Evolutionary conservation across 2,797 vertebrate species (phyloP).

Genomic region (Catamblyrhynchus diadema): DNA sequence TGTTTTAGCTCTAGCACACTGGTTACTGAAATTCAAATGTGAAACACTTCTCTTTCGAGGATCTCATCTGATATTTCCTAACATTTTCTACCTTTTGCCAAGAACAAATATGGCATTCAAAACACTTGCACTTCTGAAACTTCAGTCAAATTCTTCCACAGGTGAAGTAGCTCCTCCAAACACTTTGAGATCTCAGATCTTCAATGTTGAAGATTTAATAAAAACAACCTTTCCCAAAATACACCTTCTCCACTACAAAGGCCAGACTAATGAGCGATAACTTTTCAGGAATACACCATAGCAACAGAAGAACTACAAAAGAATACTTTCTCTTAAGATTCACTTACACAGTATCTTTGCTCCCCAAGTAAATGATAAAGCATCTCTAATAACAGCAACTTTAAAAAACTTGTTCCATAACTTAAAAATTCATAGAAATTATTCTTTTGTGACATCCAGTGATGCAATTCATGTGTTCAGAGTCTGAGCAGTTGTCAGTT

Average conservation of each 20-base stretch:
- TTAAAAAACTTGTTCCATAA: background rate
- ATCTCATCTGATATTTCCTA: background rate
- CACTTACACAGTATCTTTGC: background rate
- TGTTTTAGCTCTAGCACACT: background rate
- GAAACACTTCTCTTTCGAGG: background rate
- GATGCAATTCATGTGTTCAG: background rate
- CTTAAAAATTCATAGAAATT: background rate
- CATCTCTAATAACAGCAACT: background rate
- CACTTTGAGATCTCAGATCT: background rate
- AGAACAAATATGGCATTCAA: background rate
- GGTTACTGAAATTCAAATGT: background rate
- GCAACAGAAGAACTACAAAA: background rate
- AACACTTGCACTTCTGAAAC: background rate
- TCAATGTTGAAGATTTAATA: background rate
- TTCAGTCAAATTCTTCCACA: background rate
- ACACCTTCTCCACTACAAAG: background rate
- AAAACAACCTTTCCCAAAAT: background rate
- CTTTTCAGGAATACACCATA: background rate
- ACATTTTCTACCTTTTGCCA: background rate
- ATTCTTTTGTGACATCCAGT: background rate
- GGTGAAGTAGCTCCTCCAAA: background rate
- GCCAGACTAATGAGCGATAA: background rate
- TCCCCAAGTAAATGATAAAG: background rate
- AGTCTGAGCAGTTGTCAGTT: background rate
- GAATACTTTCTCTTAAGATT: background rate